phyloP scores from a whole-genome alignment of 2,113 vertebrate genomes.

The Clinocottus analis region DNA sequence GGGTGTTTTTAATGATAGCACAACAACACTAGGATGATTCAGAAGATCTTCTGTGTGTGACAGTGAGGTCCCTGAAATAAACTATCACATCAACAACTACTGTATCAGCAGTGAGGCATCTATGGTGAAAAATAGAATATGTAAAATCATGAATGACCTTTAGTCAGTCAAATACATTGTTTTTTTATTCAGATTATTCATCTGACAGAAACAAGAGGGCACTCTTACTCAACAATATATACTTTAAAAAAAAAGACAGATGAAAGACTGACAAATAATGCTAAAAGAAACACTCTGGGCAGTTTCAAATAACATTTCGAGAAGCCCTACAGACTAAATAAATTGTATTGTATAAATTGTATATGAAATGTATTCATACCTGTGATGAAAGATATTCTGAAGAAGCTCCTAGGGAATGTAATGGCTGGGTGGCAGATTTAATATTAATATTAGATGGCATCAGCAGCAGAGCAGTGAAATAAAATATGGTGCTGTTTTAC shows the following conservation, averaged over 20 bases:
- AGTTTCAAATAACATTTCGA: constrained; percentile 12
- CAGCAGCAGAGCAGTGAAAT: constrained; percentile 18
- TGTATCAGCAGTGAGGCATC: neutral
- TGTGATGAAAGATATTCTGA: constrained; percentile 26
- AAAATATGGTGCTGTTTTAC: constrained; percentile 9
- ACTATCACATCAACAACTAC: neutral
- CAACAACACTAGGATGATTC: neutral
- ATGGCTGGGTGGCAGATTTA: constrained; percentile 14
- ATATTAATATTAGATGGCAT: constrained; percentile 23
- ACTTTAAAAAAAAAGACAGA: neutral
- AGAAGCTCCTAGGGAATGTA: constrained; percentile 8
- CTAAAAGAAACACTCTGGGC: neutral
- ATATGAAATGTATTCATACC: constrained; percentile 6
- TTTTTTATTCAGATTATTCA: neutral
- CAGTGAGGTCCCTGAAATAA: neutral
- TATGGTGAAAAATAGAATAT: neutral
- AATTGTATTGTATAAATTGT: too few species aligned
- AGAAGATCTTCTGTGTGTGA: neutral
- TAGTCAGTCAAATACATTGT: neutral
- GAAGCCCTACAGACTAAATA: neutral
- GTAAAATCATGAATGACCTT: constrained; percentile 14
- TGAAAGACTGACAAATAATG: neutral
- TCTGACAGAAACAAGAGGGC: neutral
- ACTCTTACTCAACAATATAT: neutral
- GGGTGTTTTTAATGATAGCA: neutral